These are phyloP conservation scores for Notoglanidium macrostoma DNA, from an alignment of 2,797 vertebrate genomes.

Conservation along the genomic window DNA sequence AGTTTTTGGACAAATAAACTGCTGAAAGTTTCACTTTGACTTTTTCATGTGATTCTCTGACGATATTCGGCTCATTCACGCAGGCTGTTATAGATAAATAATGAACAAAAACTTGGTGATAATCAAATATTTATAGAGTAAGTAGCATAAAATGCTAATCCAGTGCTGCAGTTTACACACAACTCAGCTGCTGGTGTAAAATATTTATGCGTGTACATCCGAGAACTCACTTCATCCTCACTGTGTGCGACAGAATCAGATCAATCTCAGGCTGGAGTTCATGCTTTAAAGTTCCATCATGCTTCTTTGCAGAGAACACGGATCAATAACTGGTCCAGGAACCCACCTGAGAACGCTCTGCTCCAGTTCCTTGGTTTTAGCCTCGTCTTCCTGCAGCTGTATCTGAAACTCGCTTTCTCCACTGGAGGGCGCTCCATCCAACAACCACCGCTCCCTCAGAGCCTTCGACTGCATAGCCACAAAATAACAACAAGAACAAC, in stretches of 20 bases:
- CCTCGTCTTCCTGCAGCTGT: conserved; percentile 89
- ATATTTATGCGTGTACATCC: neutral
- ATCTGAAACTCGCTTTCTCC: conserved; percentile 86
- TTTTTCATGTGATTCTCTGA: neutral
- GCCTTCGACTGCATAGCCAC: conserved; percentile 84
- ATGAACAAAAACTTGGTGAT: neutral
- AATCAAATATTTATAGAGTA: neutral
- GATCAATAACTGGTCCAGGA: neutral
- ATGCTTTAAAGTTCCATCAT: neutral
- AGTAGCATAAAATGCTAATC: neutral
- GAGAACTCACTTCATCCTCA: neutral
- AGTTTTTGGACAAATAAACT: neutral
- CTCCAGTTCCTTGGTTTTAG: conserved; percentile 88
- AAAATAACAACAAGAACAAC: neutral
- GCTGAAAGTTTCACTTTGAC: neutral
- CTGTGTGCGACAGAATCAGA: no score
- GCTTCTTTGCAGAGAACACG: neutral
- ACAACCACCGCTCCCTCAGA: conserved; percentile 91
- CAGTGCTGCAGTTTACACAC: neutral
- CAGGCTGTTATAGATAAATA: neutral
- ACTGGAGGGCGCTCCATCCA: conserved; percentile 85
- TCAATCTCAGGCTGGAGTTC: neutral
- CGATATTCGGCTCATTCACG: neutral
- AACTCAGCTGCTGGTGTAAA: neutral
- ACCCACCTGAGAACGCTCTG: conserved; percentile 84